Base-by-base conservation (phyloP, 2,113 vertebrate species). In the Pandion haliaetus region DNA sequence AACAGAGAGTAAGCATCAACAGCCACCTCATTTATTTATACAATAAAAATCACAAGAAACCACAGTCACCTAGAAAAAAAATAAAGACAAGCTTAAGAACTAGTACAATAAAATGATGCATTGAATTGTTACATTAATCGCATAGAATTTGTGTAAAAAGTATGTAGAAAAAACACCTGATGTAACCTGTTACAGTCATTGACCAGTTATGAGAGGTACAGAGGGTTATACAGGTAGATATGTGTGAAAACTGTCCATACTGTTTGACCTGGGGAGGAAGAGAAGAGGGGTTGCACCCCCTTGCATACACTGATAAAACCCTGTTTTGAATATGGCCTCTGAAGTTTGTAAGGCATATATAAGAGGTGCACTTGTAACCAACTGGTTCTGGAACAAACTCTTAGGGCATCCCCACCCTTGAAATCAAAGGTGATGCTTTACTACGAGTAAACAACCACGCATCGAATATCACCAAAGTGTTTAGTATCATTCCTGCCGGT, bases 91-190 rank as follows among this genome's bases (percentile, higher is more conserved):
- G 99, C 98, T 98, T 99, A 99, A 99, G 98, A 99, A 99, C 98
- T 99, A 99, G 99, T 99, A 99, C 99, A 99, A 99, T 98, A 99
- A 99, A 99, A 99, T 98, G 98, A 99, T 99, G 99, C 99, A 99
- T 98, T 99, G 98, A 99, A 99, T 99, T 98, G 99, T 99, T 99
- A 99, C 99, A 99, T 99, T 99, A 99, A 99, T 99, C 99, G 98
- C 99, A 99, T 99, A 99, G 98, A 99, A 99, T 99, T 98, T 99
- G 99, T 99, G 99, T 99, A 99, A 99, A 99, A 99, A 99, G 99
- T 99, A 99, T 99, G 99, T 99, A 99, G 99, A 99, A 99, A 97
- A 99, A 99, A 99, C 99, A 99, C 99, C 99, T 99, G 99, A 99
- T 99, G 99, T 99, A 99, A 99, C 99, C 99, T 99, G 99, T 99